Evolutionary conservation across 2,113 vertebrate species (phyloP).

Genomic region (Thermophis baileyi): DNA sequence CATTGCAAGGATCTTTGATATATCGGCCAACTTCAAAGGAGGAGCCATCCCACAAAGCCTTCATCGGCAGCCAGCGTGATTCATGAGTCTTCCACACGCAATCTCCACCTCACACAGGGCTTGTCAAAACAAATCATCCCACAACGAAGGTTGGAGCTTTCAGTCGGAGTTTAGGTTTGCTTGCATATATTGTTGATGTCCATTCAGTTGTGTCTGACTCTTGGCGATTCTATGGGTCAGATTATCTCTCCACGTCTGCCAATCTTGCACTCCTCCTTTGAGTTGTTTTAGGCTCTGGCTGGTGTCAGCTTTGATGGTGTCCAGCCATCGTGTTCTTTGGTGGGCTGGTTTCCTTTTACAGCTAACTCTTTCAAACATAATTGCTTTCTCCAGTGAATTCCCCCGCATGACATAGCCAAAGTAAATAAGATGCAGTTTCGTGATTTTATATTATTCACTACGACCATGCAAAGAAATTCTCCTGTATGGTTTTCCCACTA

Average conservation of each 20-base stretch:
- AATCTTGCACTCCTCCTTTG: not conserved
- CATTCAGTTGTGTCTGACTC: not conserved
- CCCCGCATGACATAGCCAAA: not conserved
- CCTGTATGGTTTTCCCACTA: not conserved
- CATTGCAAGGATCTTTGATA: constrained; percentile 2
- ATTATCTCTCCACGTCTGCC: no score
- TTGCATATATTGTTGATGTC: not conserved
- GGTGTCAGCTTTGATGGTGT: not conserved
- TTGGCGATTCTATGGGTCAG: not conserved
- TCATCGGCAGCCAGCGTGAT: accelerated
- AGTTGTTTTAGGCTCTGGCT: not conserved
- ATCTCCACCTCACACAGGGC: not conserved
- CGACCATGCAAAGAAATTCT: not conserved
- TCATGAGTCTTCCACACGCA: not conserved
- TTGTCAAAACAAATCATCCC: not conserved
- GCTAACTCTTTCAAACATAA: not conserved
- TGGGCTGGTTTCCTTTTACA: not conserved
- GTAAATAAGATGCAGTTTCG: not conserved
- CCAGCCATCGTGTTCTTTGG: not conserved
- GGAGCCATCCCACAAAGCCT: accelerated
- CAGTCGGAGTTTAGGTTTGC: not conserved
- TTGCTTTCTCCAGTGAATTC: not conserved
- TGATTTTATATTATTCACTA: not conserved
- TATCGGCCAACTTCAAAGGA: not conserved
- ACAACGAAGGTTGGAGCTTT: accelerated